These are phyloP conservation scores for Notamacropus eugenii DNA, from an alignment of 2,797 vertebrate genomes.

Conservation along the genomic window DNA sequence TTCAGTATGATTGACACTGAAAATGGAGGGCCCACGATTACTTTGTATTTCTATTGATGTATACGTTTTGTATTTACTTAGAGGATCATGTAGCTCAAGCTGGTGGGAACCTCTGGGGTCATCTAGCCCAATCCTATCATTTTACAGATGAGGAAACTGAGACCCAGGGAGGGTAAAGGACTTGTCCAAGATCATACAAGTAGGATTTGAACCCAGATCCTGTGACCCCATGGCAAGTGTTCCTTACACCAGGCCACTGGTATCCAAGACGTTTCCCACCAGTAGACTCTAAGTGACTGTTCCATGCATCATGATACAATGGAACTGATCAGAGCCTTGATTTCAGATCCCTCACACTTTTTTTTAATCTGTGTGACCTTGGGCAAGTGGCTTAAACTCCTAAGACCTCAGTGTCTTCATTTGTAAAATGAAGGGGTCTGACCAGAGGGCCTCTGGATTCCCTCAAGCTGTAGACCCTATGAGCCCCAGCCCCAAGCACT, in stretches of 20 bases:
- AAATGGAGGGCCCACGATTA: not conserved
- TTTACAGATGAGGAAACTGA: not conserved
- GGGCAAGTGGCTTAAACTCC: not conserved
- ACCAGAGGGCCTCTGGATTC: too few species aligned
- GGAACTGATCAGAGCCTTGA: not conserved
- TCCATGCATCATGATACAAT: not conserved
- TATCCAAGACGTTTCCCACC: not conserved
- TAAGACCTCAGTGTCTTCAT: not conserved
- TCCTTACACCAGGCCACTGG: not conserved
- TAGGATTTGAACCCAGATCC: not conserved
- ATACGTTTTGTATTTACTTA: not conserved
- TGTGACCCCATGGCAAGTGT: not conserved
- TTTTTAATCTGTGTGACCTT: not conserved
- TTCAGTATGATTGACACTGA: slow-evolving; percentile 1
- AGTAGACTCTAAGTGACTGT: not conserved
- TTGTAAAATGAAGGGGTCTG: not conserved
- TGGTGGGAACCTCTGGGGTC: not conserved
- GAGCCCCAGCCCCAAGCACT: not conserved
- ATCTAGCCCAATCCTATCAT: not conserved
- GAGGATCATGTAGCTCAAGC: not conserved
- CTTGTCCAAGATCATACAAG: not conserved
- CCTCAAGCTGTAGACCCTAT: not conserved
- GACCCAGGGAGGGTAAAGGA: not conserved
- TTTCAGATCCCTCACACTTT: not conserved
- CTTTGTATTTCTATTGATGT: not conserved